A percentile compares a stretch with the other conserved stretches of the same genome.
These are phyloP conservation scores for Amiota minor DNA, from an alignment of 2,888 invertebrate genomes.

Conservation along the genomic window DNA sequence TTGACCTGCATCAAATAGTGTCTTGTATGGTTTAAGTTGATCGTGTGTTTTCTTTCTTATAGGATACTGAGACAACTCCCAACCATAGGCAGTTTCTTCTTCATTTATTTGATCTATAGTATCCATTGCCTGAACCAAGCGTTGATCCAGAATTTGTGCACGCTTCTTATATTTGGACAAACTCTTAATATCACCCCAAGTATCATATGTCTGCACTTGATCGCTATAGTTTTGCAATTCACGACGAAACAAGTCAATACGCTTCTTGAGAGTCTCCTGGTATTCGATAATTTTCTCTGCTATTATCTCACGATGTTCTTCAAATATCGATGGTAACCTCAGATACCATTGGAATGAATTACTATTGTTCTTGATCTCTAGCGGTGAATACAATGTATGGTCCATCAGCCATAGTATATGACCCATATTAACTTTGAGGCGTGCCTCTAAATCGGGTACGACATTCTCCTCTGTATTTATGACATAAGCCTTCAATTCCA, in stretches of 20 bases:
- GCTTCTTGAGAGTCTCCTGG: slow-evolving; percentile 84
- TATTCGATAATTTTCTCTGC: slow-evolving; percentile 89
- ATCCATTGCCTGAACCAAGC: slow-evolving; percentile 80
- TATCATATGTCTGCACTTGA: slow-evolving; percentile 88
- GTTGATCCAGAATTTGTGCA: slow-evolving; percentile 83
- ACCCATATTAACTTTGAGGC: slow-evolving; percentile 78
- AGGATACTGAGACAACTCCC: slow-evolving; percentile 91
- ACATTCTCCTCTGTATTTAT: slow-evolving; percentile 82
- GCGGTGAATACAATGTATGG: slow-evolving; percentile 83
- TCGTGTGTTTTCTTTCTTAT: slow-evolving; percentile 85
- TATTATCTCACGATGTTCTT: slow-evolving; percentile 86
- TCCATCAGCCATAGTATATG: slow-evolving; percentile 90
- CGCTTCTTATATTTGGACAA: slow-evolving; percentile 86
- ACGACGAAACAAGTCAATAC: slow-evolving; percentile 86
- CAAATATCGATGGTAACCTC: slow-evolving; percentile 85
- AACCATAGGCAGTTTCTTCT: slow-evolving; percentile 91
- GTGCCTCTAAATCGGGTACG: slow-evolving; percentile 83
- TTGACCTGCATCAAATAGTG: slow-evolving; percentile 89
- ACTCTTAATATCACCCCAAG: slow-evolving; percentile 89
- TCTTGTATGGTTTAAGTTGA: slow-evolving; percentile 87
- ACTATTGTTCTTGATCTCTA: slow-evolving; percentile 91
- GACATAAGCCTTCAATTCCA: slow-evolving; percentile 86
- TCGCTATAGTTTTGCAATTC: slow-evolving; percentile 86
- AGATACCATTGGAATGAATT: slow-evolving; percentile 91
- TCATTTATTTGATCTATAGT: slow-evolving; percentile 91